Evolutionary conservation across 1,140 invertebrate genomes (phyloP).

Genomic region (Solenopsis invicta): DNA sequence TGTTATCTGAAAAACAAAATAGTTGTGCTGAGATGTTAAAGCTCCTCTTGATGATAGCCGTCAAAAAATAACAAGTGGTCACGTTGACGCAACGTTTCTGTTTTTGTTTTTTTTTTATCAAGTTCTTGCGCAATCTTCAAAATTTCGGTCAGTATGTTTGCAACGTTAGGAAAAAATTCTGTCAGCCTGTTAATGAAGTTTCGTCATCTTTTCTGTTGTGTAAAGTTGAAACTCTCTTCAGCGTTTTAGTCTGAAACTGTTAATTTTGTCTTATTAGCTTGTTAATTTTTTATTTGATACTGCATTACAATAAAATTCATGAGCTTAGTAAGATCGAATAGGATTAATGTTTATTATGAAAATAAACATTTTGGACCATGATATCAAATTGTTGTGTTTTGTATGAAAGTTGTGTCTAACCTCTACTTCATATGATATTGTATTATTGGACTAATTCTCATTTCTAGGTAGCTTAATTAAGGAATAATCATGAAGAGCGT

Average conservation of each 20-base stretch:
- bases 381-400: not conserved
- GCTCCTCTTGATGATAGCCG: not conserved
- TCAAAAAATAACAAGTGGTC: not conserved
- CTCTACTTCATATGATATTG: not conserved
- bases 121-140: not conserved
- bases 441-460: not conserved
- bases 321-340: not conserved
- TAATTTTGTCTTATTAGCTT: not conserved
- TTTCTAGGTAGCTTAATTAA: constrained; percentile 18
- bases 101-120: no score
- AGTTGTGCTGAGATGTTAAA: not conserved
- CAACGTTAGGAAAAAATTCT: not conserved
- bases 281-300: not conserved
- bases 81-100: not conserved
- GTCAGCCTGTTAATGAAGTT: not conserved
- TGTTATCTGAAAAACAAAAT: constrained; percentile 9
- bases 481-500: not conserved
- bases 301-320: not conserved
- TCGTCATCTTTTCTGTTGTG: not conserved
- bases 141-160: not conserved
- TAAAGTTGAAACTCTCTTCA: not conserved
- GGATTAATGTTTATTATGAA: not conserved
- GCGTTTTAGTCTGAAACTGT: not conserved
- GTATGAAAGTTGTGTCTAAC: not conserved
- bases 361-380: not conserved